Evolutionary conservation across 2,113 vertebrate species (phyloP).

Genomic region (Chloropsis cyanopogon): DNA sequence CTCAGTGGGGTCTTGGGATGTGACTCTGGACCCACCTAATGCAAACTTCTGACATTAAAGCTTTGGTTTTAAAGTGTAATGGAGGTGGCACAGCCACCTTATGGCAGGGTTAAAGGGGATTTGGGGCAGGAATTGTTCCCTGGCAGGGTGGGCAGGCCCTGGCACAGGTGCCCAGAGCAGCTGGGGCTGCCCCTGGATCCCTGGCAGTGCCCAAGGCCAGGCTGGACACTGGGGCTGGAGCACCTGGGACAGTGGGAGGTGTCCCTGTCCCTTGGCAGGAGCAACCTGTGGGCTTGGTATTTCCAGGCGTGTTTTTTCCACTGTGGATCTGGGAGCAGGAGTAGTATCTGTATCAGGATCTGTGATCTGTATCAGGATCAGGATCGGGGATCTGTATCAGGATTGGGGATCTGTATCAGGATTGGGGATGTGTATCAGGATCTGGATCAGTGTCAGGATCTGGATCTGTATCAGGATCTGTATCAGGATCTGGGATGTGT

Average conservation of each 20-base stretch:
- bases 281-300: neutral
- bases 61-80: neutral
- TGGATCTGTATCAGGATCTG: too few species aligned
- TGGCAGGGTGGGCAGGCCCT: neutral
- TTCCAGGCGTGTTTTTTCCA: neutral
- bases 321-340: neutral
- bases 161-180: neutral
- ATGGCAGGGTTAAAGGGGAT: accelerated
- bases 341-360: too few species aligned
- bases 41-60: neutral
- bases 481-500: too few species aligned
- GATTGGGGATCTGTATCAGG: too few species aligned
- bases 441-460: too few species aligned
- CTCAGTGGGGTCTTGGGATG: neutral
- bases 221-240: neutral
- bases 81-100: neutral
- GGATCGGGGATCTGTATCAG: too few species aligned
- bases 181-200: neutral
- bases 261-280: neutral
- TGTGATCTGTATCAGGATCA: too few species aligned
- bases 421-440: too few species aligned
- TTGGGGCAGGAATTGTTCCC: neutral
- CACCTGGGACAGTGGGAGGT: neutral
- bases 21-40: neutral
- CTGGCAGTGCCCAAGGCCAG: neutral